phyloP scores from a whole-genome alignment of 2,888 invertebrate species.

The Anthrax anthrax region DNA sequence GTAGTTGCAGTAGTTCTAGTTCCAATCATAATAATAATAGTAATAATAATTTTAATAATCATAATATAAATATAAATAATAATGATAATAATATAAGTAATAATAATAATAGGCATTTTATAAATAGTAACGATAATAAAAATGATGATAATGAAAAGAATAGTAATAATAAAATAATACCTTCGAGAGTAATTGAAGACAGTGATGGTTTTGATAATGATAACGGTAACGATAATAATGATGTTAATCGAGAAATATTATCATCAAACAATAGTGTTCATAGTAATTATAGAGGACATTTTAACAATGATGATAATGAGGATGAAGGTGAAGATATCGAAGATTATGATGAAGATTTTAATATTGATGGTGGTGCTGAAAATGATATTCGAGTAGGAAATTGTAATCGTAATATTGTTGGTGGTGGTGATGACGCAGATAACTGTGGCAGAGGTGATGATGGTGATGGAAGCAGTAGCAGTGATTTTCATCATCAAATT shows the following conservation, averaged over 20 bases:
- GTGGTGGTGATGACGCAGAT: constrained; percentile 10
- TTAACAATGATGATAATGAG: not conserved
- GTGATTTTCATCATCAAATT: constrained; percentile 22
- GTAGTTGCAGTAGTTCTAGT: constrained; percentile 1
- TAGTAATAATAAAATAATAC: not conserved
- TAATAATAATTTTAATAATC: not conserved
- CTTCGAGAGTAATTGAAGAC: not conserved
- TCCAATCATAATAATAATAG: constrained; percentile 1
- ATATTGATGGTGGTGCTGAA: not conserved
- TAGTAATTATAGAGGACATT: not conserved
- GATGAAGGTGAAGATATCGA: not conserved
- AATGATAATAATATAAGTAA: not conserved
- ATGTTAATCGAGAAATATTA: not conserved
- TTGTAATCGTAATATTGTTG: not conserved
- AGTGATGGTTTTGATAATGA: constrained; percentile 1
- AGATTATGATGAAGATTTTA: not conserved
- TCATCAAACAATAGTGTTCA: not conserved
- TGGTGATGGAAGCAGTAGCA: constrained; percentile 7
- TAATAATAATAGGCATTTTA: not conserved
- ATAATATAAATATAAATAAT: not conserved
- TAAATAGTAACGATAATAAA: not conserved
- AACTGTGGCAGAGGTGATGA: constrained; percentile 9
- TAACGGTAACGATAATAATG: not conserved
- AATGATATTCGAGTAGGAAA: too few relatives aligned
- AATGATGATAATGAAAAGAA: not conserved